Evolutionary conservation across 2,113 vertebrate genomes (phyloP).

Genomic region (Macroglossus sobrinus): DNA sequence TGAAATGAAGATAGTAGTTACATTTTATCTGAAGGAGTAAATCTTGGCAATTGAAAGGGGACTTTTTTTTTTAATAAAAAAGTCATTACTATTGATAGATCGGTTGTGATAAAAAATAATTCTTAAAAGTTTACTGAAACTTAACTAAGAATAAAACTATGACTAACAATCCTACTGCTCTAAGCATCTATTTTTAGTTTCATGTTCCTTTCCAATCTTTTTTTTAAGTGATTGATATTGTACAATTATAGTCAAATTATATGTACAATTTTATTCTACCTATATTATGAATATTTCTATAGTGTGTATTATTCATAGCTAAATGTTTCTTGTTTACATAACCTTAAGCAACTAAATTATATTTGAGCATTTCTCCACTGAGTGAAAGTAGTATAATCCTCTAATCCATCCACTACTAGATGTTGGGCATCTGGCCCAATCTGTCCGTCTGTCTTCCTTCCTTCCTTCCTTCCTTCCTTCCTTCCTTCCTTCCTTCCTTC

Average conservation of each 20-base stretch:
- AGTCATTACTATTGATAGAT: neutral
- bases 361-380: neutral
- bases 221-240: neutral
- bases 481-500: no score
- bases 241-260: neutral
- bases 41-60: neutral
- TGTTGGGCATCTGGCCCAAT: no score
- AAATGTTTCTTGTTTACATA: no score
- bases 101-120: neutral
- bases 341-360: neutral
- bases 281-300: neutral
- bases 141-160: constrained; percentile 9
- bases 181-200: neutral
- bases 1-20: neutral
- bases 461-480: no score
- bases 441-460: no score
- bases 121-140: neutral
- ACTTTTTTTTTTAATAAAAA: neutral
- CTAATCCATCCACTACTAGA: neutral
- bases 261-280: neutral
- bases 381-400: neutral
- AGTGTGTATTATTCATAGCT: neutral
- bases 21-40: neutral
- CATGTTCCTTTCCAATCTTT: neutral
- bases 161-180: neutral